These are phyloP conservation scores for Acholoe squamosa DNA, from an alignment of 2,888 invertebrate species.

Conservation along the genomic window DNA sequence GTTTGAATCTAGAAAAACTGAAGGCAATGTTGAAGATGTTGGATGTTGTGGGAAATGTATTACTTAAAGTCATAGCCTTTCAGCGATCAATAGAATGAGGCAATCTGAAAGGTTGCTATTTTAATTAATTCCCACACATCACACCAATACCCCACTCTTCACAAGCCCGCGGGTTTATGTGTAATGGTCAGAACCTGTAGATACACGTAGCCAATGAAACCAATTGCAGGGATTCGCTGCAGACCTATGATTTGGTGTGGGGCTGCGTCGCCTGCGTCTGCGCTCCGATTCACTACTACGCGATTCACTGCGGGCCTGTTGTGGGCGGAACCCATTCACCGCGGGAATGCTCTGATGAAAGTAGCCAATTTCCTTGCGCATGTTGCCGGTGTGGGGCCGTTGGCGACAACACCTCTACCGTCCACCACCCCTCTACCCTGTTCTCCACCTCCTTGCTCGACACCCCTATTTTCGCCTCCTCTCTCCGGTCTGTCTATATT, in stretches of 20 bases:
- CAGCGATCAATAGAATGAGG: not conserved
- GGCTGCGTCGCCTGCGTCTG: not conserved
- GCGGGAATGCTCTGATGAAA: slow-evolving; percentile 33
- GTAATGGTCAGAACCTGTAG: not conserved
- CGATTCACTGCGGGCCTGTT: slow-evolving; percentile 32
- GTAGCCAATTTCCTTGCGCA: slow-evolving; percentile 44
- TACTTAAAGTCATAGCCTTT: not conserved
- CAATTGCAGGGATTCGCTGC: slow-evolving; percentile 14
- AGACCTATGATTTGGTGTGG: slow-evolving; percentile 1
- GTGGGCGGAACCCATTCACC: slow-evolving; percentile 34
- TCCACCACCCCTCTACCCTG: not conserved
- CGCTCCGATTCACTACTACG: not conserved
- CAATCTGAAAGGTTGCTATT: not conserved
- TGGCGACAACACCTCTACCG: slow-evolving; percentile 1
- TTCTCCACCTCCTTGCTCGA: not conserved
- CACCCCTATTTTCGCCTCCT: slow-evolving; percentile 23
- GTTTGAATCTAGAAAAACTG: not conserved
- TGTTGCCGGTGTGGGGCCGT: slow-evolving; percentile 23
- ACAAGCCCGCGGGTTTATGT: slow-evolving; percentile 4
- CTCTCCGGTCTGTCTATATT: not conserved
- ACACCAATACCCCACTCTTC: not conserved
- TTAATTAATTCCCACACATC: slow-evolving; percentile 2
- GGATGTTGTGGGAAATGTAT: not conserved
- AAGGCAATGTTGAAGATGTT: not conserved
- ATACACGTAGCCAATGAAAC: not conserved